Percentiles rank a stretch among this genome's conserved stretches.
These are phyloP conservation scores for Drosophila lowei DNA, from an alignment of 1,140 invertebrate genomes.

Conservation along the genomic window DNA sequence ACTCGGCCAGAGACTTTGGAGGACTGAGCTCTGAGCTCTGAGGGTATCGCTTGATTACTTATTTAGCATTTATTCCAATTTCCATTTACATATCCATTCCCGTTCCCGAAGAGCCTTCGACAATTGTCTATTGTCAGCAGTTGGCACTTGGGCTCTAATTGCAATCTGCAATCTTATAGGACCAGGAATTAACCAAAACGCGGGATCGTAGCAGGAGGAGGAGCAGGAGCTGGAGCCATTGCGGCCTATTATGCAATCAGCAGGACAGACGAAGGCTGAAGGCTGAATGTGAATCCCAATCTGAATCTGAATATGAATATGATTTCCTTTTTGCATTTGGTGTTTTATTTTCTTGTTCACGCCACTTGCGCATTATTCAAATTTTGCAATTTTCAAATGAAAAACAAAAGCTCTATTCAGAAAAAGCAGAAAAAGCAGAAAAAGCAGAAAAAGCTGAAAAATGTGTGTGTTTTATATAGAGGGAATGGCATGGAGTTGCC, in stretches of 20 bases:
- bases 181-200: slow-evolving; percentile 2
- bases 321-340: slow-evolving; percentile 22
- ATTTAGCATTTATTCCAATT: slow-evolving; percentile 78
- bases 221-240: not conserved
- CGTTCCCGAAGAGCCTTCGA: slow-evolving; percentile 7
- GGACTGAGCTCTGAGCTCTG: slow-evolving; percentile 1
- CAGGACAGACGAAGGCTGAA: slow-evolving; percentile 10
- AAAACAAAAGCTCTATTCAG: slow-evolving; percentile 77
- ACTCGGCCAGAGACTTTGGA: no score
- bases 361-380: slow-evolving; percentile 82
- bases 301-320: slow-evolving; percentile 43
- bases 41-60: slow-evolving; percentile 70
- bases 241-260: slow-evolving; percentile 72
- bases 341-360: slow-evolving; percentile 52
- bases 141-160: slow-evolving; percentile 58
- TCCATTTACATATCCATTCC: slow-evolving; percentile 19
- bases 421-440: slow-evolving; percentile 24
- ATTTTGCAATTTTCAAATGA: slow-evolving; percentile 75
- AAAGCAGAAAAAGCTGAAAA: slow-evolving; percentile 13
- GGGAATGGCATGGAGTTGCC: slow-evolving; percentile 44
- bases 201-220: not conserved
- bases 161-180: slow-evolving; percentile 59
- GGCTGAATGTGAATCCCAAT: slow-evolving; percentile 1
- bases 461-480: slow-evolving; percentile 1
- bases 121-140: slow-evolving; percentile 56